Percentiles rank a stretch among this genome's conserved stretches.
These are phyloP conservation scores for Lepidotrigona ventralis DNA, from an alignment of 1,140 invertebrate species.

Conservation along the genomic window DNA sequence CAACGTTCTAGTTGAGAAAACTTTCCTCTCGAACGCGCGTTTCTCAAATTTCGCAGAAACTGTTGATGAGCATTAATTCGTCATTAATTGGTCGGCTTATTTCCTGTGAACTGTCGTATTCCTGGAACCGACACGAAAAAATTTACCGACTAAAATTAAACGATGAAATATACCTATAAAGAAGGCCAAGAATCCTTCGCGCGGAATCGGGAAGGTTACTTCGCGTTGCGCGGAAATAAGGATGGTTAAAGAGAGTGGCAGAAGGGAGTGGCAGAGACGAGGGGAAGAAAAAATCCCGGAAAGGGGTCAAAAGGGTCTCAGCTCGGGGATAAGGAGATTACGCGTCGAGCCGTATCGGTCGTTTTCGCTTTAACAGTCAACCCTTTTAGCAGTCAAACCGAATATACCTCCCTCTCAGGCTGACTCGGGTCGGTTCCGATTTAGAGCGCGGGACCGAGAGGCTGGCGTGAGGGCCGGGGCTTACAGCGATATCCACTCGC, in stretches of 20 bases:
- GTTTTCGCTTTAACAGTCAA: conserved; percentile 61
- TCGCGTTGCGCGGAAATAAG: neutral
- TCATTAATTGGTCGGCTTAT: too few species aligned
- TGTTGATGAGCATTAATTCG: too few species aligned
- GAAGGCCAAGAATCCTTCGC: neutral
- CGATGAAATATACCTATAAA: too few species aligned
- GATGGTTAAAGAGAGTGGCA: neutral
- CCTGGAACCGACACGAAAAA: too few species aligned
- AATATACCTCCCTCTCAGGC: conserved; percentile 6
- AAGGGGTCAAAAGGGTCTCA: conserved; percentile 27
- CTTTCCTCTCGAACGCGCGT: too few species aligned
- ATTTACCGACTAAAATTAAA: too few species aligned
- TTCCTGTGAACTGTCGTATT: too few species aligned
- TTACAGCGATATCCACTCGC: conserved; percentile 65
- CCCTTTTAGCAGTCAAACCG: conserved; percentile 66
- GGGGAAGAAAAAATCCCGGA: neutral
- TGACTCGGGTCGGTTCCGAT: conserved; percentile 40
- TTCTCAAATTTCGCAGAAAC: too few species aligned
- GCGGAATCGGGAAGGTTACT: conserved; percentile 1
- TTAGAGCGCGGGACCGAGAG: conserved; percentile 34
- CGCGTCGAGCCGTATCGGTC: conserved; percentile 42
- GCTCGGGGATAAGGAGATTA: conserved; percentile 42
- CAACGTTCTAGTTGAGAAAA: neutral
- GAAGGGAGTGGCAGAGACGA: neutral
- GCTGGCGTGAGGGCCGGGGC: neutral